Percentiles rank a stretch among this genome's conserved stretches.
Evolutionary conservation across 1,140 invertebrate species (phyloP).

Genomic region (Spodoptera litura): DNA sequence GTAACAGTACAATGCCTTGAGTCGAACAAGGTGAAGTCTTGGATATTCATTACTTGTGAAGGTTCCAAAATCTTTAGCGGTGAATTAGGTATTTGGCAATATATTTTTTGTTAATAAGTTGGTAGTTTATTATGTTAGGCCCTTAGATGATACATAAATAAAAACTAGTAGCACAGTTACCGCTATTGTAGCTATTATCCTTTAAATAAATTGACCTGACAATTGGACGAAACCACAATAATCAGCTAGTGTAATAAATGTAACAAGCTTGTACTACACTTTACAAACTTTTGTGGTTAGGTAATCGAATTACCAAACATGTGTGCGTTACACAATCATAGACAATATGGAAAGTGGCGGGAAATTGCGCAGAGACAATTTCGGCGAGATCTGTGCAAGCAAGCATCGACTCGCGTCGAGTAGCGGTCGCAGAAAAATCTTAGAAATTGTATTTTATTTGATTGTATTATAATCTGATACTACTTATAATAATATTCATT

Average conservation of each 20-base stretch:
- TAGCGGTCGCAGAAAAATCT: constrained; percentile 59
- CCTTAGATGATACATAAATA: no score
- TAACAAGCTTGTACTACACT: constrained; percentile 4
- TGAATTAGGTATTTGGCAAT: no score
- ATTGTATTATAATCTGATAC: no score
- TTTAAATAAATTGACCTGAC: neutral
- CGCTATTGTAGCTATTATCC: neutral
- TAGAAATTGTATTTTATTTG: neutral
- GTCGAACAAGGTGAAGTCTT: no score
- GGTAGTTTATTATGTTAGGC: no score
- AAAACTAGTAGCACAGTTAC: neutral
- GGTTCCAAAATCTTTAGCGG: no score
- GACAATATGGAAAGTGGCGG: constrained; percentile 77
- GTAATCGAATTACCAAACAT: constrained; percentile 74
- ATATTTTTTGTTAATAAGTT: no score
- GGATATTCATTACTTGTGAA: no score
- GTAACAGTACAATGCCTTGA: no score
- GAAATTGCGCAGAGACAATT: constrained; percentile 81
- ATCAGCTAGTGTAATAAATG: constrained; percentile 9
- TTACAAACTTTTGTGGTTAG: constrained; percentile 53
- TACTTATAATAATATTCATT: no score
- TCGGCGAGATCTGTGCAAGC: constrained; percentile 78
- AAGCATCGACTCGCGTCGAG: constrained; percentile 57
- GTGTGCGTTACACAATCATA: constrained; percentile 67
- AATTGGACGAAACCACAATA: constrained; percentile 19